Percentiles rank a stretch among this genome's conserved stretches.
These are phyloP conservation scores for Patella vulgata DNA, from an alignment of 1,140 invertebrate genomes.

Conservation along the genomic window DNA sequence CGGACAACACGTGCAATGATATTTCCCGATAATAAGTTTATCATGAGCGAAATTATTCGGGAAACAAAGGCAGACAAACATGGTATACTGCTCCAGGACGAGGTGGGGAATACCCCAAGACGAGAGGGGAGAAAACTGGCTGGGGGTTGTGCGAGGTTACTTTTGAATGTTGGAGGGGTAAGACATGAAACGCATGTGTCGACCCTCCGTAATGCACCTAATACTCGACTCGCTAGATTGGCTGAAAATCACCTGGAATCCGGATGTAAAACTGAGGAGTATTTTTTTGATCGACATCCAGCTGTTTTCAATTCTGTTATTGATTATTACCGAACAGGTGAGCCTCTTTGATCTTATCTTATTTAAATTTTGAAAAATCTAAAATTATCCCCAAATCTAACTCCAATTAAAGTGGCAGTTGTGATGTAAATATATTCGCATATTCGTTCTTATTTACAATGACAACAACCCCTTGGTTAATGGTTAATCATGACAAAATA, in stretches of 20 bases:
- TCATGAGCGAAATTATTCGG: too few relatives aligned
- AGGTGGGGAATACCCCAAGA: conserved; percentile 30
- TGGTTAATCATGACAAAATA: too few relatives aligned
- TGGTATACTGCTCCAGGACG: conserved; percentile 5
- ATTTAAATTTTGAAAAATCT: too few relatives aligned
- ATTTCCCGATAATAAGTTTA: too few relatives aligned
- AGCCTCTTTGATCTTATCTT: conserved; percentile 11
- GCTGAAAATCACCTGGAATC: conserved; percentile 51
- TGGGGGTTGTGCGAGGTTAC: conserved; percentile 71
- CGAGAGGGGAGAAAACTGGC: conserved; percentile 17
- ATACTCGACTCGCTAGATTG: conserved; percentile 57
- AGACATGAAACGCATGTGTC: conserved; percentile 92
- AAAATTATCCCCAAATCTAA: too few relatives aligned
- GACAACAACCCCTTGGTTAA: too few relatives aligned
- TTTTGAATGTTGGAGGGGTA: conserved; percentile 97
- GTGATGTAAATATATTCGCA: too few relatives aligned
- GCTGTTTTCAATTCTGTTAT: conserved; percentile 65
- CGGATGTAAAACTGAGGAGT: conserved; percentile 52
- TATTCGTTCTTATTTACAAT: too few relatives aligned
- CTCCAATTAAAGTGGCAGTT: too few relatives aligned
- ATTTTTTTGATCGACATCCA: conserved; percentile 67
- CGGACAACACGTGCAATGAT: too few relatives aligned
- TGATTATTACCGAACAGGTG: conserved; percentile 64
- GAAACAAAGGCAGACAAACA: too few relatives aligned
- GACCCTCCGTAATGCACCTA: conserved; percentile 61